A percentile compares a stretch with the other conserved stretches of the same genome.
Conservation (phyloP, 2,797 vertebrate species). For the Neomorphus geoffroyi region DNA sequence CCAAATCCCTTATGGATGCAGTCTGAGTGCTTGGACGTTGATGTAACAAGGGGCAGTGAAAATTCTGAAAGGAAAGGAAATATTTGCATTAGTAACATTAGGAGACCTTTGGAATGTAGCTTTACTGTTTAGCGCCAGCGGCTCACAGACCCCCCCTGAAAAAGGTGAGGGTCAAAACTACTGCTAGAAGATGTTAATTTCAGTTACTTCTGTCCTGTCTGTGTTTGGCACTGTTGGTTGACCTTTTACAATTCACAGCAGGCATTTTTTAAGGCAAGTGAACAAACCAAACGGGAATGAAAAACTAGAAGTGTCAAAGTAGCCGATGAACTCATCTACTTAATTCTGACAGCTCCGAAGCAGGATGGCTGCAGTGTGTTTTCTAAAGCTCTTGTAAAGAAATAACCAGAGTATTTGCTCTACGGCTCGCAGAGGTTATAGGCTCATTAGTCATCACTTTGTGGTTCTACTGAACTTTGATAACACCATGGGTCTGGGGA, state of each 20-base stretch:
- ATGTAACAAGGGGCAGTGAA: neutral
- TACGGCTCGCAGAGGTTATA: neutral
- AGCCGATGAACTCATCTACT: slow-evolving; percentile 2
- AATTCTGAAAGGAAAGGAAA: neutral
- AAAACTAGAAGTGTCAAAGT: slow-evolving; percentile 30
- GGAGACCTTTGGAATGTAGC: neutral
- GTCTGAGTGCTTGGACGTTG: neutral
- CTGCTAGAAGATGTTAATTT: neutral
- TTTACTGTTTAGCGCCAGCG: neutral
- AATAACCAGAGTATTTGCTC: slow-evolving; percentile 23
- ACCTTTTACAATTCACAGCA: neutral
- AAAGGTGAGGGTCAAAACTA: neutral
- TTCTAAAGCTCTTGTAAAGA: slow-evolving; percentile 13
- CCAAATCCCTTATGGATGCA: neutral
- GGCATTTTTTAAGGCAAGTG: neutral
- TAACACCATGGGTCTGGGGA: neutral
- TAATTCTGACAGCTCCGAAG: neutral
- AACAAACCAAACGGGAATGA: neutral
- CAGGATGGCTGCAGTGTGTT: neutral
- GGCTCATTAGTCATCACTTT: neutral
- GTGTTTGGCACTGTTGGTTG: neutral
- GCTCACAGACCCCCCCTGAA: neutral
- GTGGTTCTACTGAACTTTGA: neutral
- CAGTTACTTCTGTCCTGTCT: neutral
- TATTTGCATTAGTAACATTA: neutral